Percentiles rank a stretch among this genome's conserved stretches.
Conservation (phyloP, 1,140 invertebrate genomes). For the Marisa cornuarietis region DNA sequence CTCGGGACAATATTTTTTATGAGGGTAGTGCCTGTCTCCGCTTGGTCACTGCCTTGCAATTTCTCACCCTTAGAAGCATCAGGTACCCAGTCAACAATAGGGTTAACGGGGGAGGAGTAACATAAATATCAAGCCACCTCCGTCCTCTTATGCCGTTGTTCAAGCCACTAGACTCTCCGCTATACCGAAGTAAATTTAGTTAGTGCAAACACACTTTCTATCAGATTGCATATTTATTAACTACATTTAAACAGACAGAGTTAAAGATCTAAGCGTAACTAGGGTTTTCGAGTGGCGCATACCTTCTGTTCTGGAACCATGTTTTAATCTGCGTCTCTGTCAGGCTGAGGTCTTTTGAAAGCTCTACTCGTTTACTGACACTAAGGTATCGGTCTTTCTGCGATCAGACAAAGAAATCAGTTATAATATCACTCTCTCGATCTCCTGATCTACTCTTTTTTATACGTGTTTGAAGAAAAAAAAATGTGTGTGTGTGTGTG, state of each 20-base stretch:
- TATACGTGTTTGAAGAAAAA: too few species aligned
- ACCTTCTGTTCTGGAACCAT: conserved; percentile 91
- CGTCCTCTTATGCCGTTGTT: not conserved
- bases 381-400: conserved; percentile 93
- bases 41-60: too few species aligned
- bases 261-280: too few species aligned
- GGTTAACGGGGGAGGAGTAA: too few species aligned
- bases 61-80: too few species aligned
- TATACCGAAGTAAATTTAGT: not conserved
- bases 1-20: too few species aligned
- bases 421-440: not conserved
- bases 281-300: conserved; percentile 4
- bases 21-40: too few species aligned
- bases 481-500: not conserved
- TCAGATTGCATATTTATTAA: not conserved
- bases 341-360: conserved; percentile 85
- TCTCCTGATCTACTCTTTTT: not conserved
- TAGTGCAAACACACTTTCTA: not conserved
- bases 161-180: too few species aligned
- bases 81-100: too few species aligned
- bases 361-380: conserved; percentile 91
- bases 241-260: not conserved
- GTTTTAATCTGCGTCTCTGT: conserved; percentile 98
- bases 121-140: too few species aligned
- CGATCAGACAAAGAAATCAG: conserved; percentile 20